Evolutionary conservation across 2,888 invertebrate genomes (phyloP).

Genomic region (Anarsia innoxiella): DNA sequence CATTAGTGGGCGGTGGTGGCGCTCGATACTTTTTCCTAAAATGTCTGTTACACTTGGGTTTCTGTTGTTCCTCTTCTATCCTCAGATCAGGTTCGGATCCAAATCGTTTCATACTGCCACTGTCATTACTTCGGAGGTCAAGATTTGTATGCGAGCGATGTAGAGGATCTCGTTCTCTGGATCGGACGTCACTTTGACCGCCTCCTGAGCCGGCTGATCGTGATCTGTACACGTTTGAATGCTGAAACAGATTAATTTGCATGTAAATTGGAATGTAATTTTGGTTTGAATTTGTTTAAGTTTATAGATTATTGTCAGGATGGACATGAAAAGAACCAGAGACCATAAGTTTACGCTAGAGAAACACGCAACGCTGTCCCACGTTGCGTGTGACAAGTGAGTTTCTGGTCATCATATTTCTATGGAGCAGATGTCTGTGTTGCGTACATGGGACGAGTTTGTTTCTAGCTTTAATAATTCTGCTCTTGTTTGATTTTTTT

Average conservation of each 20-base stretch:
- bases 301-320: too few relatives aligned
- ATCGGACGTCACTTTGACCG: conserved; percentile 41
- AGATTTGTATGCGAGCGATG: conserved; percentile 68
- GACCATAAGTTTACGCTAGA: too few relatives aligned
- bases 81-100: conserved; percentile 85
- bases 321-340: too few relatives aligned
- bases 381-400: too few relatives aligned
- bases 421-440: too few relatives aligned
- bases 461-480: too few relatives aligned
- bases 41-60: conserved; percentile 56
- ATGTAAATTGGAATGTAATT: conserved; percentile 7
- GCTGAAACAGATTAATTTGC: conserved; percentile 44
- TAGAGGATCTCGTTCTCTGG: conserved; percentile 58
- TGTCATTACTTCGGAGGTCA: conserved; percentile 53
- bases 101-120: conserved; percentile 73
- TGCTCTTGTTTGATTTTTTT: too few relatives aligned
- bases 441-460: too few relatives aligned
- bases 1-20: conserved; percentile 74
- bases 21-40: conserved; percentile 87
- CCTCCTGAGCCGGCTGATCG: conserved; percentile 50
- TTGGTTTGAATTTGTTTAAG: too few relatives aligned
- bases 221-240: conserved; percentile 61
- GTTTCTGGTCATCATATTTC: too few relatives aligned
- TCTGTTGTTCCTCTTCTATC: conserved; percentile 55
- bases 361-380: too few relatives aligned